Percentiles rank a stretch among this genome's conserved stretches.
Evolutionary conservation across 2,797 vertebrate species (phyloP).

Genomic region (Notamacropus eugenii): DNA sequence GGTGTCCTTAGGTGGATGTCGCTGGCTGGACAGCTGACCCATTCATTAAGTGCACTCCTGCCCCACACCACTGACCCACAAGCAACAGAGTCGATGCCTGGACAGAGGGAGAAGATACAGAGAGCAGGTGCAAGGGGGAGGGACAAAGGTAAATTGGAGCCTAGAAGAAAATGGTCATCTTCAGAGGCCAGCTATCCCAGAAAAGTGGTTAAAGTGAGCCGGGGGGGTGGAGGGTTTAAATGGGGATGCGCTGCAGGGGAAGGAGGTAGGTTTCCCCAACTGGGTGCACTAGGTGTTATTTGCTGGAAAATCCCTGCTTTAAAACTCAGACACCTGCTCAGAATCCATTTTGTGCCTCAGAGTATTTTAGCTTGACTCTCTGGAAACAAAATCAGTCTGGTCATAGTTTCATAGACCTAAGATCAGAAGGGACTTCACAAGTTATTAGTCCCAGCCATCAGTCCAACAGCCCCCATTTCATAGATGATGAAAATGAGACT

Average conservation of each 20-base stretch:
- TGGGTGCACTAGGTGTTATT: not conserved
- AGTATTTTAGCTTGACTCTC: not conserved
- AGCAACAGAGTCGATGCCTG: not conserved
- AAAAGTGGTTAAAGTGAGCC: not conserved
- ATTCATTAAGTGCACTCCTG: not conserved
- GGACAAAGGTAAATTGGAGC: too few relatives aligned
- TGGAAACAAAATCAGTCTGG: not conserved
- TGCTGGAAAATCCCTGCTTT: not conserved
- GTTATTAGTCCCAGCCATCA: not conserved
- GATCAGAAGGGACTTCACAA: not conserved
- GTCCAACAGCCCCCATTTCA: not conserved
- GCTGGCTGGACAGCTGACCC: not conserved
- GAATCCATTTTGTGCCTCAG: not conserved
- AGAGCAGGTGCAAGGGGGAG: fast-evolving
- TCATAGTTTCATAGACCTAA: not conserved
- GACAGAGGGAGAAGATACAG: not conserved
- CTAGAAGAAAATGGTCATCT: not conserved
- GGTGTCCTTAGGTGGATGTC: not conserved
- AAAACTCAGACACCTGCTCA: not conserved
- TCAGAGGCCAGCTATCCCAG: not conserved
- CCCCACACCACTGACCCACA: not conserved
- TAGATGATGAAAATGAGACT: not conserved
- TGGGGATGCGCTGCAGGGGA: not conserved
- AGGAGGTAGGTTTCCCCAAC: not conserved
- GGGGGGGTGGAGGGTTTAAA: not conserved